Conservation (phyloP, 2,113 vertebrate species). For the Ammodramus savannarum region DNA sequence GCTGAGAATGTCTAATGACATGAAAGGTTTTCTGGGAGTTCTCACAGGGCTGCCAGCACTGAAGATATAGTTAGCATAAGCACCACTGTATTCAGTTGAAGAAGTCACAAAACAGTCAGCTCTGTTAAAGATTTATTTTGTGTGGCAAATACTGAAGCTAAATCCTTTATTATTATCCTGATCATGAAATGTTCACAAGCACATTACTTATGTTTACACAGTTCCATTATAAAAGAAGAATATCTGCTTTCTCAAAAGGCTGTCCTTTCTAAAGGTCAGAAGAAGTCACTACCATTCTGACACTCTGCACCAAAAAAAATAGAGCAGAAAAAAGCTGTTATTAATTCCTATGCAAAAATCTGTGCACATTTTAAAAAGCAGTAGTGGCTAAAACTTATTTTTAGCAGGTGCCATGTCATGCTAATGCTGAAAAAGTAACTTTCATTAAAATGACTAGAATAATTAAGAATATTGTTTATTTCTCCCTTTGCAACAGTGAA, state of each 20-base stretch:
- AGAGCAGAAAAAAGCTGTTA: conserved; percentile 39
- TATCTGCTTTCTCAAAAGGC: conserved; percentile 47
- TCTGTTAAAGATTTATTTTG: conserved; percentile 54
- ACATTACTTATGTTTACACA: conserved; percentile 37
- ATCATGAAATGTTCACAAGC: conserved; percentile 42
- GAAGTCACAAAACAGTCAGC: conserved; percentile 45
- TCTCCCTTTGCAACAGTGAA: background rate
- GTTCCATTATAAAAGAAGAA: conserved; percentile 34
- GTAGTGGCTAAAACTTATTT: conserved; percentile 9
- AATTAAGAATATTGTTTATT: conserved; percentile 36
- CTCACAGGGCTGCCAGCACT: conserved; percentile 1
- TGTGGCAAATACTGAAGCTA: conserved; percentile 26
- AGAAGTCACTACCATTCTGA: conserved; percentile 26
- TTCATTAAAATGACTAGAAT: conserved; percentile 59
- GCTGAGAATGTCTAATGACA: conserved; percentile 47
- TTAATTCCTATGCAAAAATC: conserved; percentile 36
- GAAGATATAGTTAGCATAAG: conserved; percentile 27
- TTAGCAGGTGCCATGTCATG: background rate
- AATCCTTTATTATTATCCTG: conserved; percentile 57
- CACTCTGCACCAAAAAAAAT: conserved; percentile 16
- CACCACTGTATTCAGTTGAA: conserved; percentile 36
- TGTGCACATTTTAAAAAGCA: conserved; percentile 5
- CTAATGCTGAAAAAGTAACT: conserved; percentile 20
- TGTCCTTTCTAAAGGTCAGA: conserved; percentile 57
- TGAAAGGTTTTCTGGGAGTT: conserved; percentile 34